phyloP scores from a whole-genome alignment of 2,113 vertebrate species.

The Myotis yumanensis region DNA sequence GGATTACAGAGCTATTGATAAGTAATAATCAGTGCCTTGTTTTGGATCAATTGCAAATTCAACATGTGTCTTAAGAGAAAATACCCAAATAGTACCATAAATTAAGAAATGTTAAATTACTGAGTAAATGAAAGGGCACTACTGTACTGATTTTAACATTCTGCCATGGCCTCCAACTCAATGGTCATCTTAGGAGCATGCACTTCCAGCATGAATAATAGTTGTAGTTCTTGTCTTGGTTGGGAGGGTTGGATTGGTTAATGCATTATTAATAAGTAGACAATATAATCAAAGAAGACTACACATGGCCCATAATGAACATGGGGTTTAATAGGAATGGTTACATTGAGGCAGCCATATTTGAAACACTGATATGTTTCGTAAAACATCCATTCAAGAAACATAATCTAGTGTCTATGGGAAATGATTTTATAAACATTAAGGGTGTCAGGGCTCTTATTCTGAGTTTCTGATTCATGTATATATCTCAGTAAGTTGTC shows the following conservation, averaged over 20 bases:
- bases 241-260: background rate
- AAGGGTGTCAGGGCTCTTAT: background rate
- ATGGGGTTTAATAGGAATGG: background rate
- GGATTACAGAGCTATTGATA: background rate
- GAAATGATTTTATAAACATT: background rate
- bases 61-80: background rate
- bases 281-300: background rate
- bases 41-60: background rate
- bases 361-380: background rate
- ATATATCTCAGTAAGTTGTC: background rate
- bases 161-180: background rate
- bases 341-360: no score
- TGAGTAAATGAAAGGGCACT: background rate
- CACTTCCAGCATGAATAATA: background rate
- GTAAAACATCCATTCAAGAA: background rate
- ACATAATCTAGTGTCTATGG: background rate
- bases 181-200: background rate
- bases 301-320: no score
- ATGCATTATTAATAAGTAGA: background rate
- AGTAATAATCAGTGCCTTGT: background rate
- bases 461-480: no score
- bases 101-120: background rate
- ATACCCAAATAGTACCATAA: background rate
- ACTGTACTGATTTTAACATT: accelerated
- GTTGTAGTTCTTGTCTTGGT: no score